Evolutionary conservation across 2,113 vertebrate species (phyloP).

Genomic region (Neotragus pygmaeus): DNA sequence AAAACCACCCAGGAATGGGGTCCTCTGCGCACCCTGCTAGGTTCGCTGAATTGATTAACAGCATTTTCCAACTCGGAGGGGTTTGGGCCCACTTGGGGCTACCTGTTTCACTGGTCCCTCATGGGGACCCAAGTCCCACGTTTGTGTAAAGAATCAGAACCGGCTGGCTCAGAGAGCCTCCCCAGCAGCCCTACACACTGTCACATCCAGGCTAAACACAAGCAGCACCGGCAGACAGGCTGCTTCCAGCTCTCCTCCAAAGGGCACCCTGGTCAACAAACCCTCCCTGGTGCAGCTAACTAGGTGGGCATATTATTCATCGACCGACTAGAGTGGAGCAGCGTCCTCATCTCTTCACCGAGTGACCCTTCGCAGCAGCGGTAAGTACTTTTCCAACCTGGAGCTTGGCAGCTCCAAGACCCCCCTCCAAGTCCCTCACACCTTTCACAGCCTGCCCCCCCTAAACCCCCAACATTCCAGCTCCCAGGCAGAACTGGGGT

Average conservation of each 20-base stretch:
- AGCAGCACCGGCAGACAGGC: background rate
- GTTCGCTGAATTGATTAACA: background rate
- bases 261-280: background rate
- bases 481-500: background rate
- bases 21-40: background rate
- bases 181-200: background rate
- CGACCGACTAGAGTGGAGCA: background rate
- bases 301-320: slow-evolving; percentile 32
- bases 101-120: background rate
- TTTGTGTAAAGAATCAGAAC: background rate
- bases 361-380: background rate
- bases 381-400: background rate
- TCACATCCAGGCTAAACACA: background rate
- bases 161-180: background rate
- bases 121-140: background rate
- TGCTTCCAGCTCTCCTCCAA: background rate
- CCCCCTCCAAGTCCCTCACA: background rate
- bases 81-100: background rate
- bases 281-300: background rate
- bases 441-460: background rate
- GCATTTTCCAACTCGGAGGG: background rate
- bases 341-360: background rate
- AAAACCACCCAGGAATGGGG: accelerated
- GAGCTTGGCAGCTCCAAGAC: background rate
- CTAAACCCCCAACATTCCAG: background rate